A percentile compares a stretch with the other conserved stretches of the same genome.
Evolutionary conservation across 2,888 invertebrate genomes (phyloP).

Genomic region (Drosophila multiciliata): DNA sequence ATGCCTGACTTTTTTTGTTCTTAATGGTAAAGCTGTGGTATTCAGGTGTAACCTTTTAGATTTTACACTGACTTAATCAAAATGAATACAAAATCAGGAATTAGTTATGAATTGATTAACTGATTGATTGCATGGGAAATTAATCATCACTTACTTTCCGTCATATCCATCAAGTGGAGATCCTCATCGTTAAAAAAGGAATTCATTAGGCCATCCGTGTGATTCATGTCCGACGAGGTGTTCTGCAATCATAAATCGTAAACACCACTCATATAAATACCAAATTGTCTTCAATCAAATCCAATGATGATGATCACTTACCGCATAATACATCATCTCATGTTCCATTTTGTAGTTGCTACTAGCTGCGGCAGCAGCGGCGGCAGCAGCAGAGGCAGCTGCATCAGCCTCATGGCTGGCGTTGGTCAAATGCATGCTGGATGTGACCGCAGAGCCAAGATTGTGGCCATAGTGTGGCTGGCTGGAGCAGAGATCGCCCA

Average conservation of each 20-base stretch:
- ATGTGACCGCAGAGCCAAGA: constrained; percentile 90
- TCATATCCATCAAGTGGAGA: constrained; percentile 96
- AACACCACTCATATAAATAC: constrained; percentile 10
- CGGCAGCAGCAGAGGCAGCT: constrained; percentile 87
- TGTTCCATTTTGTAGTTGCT: constrained; percentile 89
- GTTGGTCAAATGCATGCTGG: constrained; percentile 92
- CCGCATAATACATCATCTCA: constrained; percentile 93
- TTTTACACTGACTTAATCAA: neutral
- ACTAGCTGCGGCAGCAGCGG: constrained; percentile 87
- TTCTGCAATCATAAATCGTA: constrained; percentile 84
- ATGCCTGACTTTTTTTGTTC: neutral
- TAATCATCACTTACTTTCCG: constrained; percentile 89
- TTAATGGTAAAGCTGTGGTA: neutral
- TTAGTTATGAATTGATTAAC: neutral
- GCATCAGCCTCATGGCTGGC: constrained; percentile 90
- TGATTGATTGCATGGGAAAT: neutral
- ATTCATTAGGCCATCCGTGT: constrained; percentile 94
- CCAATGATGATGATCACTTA: constrained; percentile 81
- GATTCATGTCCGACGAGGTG: constrained; percentile 88
- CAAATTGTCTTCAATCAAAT: constrained; percentile 22
- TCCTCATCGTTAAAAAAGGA: constrained; percentile 95
- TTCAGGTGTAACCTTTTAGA: neutral
- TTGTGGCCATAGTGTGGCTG: constrained; percentile 87
- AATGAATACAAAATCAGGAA: neutral
- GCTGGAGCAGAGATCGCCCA: constrained; percentile 82